Conservation (phyloP, 2,888 invertebrate species). For the Imbricaverruca yamaguchii region DNA sequence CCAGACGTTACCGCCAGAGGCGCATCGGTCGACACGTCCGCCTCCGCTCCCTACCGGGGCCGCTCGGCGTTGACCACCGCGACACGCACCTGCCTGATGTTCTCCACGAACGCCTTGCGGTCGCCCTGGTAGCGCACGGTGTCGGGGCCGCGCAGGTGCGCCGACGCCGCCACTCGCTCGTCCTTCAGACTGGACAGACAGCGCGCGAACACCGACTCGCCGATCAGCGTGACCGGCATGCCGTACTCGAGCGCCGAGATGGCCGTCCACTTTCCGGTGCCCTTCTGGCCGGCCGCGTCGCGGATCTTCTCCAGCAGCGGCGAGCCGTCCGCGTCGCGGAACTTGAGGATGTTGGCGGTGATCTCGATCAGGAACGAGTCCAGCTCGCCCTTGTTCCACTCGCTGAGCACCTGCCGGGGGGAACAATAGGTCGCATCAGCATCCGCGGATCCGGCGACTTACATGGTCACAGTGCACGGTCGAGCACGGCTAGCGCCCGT, state of each 20-base stretch:
- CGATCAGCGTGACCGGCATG: constrained; percentile 94
- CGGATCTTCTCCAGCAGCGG: constrained; percentile 82
- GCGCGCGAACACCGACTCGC: constrained; percentile 94
- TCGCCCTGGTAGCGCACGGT: constrained; percentile 58
- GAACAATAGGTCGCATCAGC: no score
- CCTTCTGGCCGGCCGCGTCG: constrained; percentile 96
- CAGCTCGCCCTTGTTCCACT: constrained; percentile 93
- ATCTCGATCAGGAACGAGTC: constrained; percentile 98
- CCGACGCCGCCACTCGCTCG: constrained; percentile 77
- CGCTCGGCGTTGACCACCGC: no score
- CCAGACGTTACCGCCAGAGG: no score
- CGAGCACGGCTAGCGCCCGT: no score
- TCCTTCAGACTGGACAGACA: constrained; percentile 84
- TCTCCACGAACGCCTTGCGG: constrained; percentile 68
- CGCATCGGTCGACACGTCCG: no score
- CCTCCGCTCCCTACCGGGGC: no score
- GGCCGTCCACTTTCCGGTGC: constrained; percentile 99
- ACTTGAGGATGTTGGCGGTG: constrained; percentile 86
- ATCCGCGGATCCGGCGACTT: no score
- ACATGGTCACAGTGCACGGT: no score
- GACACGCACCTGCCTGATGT: constrained; percentile 56
- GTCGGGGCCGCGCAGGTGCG: constrained; percentile 60
- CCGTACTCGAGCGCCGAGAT: constrained; percentile 93
- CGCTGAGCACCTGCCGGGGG: constrained; percentile 59
- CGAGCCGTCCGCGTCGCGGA: constrained; percentile 44